Conservation (phyloP, 2,797 vertebrate species). For the Rhinella marina region DNA sequence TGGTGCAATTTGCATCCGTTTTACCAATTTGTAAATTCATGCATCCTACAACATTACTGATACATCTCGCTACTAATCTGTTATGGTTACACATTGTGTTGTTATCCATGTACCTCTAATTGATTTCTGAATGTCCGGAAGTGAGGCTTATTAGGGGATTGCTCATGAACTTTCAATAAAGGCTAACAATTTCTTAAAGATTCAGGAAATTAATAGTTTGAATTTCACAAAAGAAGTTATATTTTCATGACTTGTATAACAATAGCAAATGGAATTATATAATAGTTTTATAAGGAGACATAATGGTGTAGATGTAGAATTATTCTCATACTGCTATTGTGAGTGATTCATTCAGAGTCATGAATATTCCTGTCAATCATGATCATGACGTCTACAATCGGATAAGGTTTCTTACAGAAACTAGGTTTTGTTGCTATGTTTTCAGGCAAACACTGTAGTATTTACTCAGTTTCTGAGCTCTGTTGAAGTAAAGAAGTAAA, state of each 20-base stretch:
- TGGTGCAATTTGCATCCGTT: too few species aligned
- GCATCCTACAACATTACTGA: too few species aligned
- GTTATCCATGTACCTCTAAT: too few species aligned
- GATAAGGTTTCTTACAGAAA: conserved; percentile 13
- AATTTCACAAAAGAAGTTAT: background rate
- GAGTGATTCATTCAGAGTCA: conserved; percentile 11
- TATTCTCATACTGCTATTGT: background rate
- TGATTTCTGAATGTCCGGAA: too few species aligned
- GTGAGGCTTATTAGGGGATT: too few species aligned
- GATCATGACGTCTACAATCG: background rate
- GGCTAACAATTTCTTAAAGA: background rate
- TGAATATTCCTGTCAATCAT: conserved; percentile 21
- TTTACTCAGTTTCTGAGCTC: conserved; percentile 5
- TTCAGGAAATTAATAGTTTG: too few species aligned
- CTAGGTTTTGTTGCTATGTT: background rate
- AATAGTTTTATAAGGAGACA: background rate
- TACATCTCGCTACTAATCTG: background rate
- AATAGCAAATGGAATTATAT: background rate
- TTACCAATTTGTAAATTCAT: too few species aligned
- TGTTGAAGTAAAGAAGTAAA: background rate
- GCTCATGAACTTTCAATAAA: too few species aligned
- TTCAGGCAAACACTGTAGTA: conserved; percentile 23
- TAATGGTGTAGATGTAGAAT: background rate
- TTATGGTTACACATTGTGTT: too few species aligned
- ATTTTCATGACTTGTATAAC: background rate